Evolutionary conservation across 2,797 vertebrate genomes (phyloP).

Genomic region (Dicrostonyx torquatus): DNA sequence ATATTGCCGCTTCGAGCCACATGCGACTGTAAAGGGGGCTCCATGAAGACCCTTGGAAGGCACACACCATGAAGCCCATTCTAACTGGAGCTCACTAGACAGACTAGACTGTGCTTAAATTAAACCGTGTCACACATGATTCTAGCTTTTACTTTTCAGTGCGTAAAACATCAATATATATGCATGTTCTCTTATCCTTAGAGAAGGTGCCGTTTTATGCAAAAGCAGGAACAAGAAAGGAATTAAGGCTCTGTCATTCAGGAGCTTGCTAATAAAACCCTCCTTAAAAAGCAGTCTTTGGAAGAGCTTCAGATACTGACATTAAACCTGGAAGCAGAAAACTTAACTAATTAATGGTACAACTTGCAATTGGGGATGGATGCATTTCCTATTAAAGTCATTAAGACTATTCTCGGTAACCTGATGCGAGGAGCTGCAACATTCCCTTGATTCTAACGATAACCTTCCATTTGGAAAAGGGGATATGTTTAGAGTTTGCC

Average conservation of each 20-base stretch:
- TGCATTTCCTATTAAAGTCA: slow-evolving; percentile 71
- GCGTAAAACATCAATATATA: slow-evolving; percentile 61
- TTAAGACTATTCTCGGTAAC: slow-evolving; percentile 72
- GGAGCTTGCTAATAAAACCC: slow-evolving; percentile 61
- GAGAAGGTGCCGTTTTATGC: slow-evolving; percentile 9
- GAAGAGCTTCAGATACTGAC: slow-evolving; percentile 62
- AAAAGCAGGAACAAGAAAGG: slow-evolving; percentile 39
- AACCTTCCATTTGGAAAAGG: slow-evolving; percentile 72
- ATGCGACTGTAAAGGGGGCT: neutral
- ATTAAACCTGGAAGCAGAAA: slow-evolving; percentile 62
- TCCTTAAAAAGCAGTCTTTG: slow-evolving; percentile 67
- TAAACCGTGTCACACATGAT: neutral
- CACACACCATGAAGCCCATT: neutral
- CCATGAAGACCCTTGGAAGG: neutral
- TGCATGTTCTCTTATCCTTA: slow-evolving; percentile 21
- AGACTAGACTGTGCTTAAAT: neutral
- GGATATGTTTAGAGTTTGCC: slow-evolving; percentile 52
- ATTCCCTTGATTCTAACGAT: slow-evolving; percentile 72
- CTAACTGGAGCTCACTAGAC: neutral
- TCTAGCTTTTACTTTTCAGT: slow-evolving; percentile 47
- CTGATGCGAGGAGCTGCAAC: slow-evolving; percentile 66
- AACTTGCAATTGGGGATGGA: slow-evolving; percentile 62
- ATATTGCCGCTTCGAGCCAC: neutral
- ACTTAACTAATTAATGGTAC: slow-evolving; percentile 71
- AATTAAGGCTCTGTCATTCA: slow-evolving; percentile 59